phyloP scores from a whole-genome alignment of 2,113 vertebrate species.

The Puffinus mauretanicus region DNA sequence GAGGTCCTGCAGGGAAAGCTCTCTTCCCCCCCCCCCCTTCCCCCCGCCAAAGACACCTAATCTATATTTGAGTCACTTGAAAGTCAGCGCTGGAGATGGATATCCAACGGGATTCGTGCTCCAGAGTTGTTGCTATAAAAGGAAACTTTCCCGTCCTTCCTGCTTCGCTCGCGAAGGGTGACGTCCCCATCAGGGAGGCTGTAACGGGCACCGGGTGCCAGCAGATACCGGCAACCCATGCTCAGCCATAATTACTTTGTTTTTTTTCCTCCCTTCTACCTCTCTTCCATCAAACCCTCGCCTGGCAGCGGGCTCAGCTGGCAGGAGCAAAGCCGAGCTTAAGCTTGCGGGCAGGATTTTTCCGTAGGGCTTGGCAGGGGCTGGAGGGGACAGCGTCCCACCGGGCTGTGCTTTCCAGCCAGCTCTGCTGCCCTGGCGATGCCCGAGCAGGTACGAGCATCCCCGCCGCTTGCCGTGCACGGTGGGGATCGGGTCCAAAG shows the following conservation, averaged over 20 bases:
- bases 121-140: neutral
- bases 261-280: neutral
- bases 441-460: neutral
- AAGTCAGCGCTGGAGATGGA: neutral
- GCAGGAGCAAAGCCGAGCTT: neutral
- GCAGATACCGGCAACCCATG: fast-evolving
- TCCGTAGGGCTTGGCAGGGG: neutral
- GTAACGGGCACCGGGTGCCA: neutral
- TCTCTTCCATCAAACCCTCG: neutral
- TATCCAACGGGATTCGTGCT: neutral
- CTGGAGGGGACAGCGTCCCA: fast-evolving
- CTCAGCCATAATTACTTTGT: neutral
- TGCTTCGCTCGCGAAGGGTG: neutral
- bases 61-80: neutral
- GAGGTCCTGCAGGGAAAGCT: neutral
- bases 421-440: fast-evolving
- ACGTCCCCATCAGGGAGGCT: neutral
- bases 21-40: neutral
- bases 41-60: neutral
- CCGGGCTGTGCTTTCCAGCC: neutral
- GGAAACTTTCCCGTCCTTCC: neutral
- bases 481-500: neutral
- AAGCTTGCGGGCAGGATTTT: neutral
- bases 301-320: neutral
- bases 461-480: fast-evolving